Base-by-base conservation (phyloP, 1,140 invertebrate species). In the Sitophilus oryzae region DNA sequence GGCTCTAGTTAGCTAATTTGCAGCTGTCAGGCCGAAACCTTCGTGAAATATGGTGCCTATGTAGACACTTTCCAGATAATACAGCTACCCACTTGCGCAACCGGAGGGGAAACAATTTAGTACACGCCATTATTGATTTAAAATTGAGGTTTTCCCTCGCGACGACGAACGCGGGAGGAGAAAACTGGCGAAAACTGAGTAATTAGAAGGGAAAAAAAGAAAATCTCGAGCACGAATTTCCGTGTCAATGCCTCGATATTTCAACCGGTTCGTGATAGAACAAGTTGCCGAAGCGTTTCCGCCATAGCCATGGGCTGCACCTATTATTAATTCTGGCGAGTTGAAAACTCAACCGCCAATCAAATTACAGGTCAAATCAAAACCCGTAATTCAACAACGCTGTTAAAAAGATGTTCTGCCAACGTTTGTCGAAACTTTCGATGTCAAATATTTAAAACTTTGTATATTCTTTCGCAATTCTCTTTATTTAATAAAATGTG, bases 11-110 rank as follows among this genome's bases (percentile, higher is more conserved):
- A 46, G 44, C 52, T 54, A 54, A 54, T 54, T 54, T 54, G 43
- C 52, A 54, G 52, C 52, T 54, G 52, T 54, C 52, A 54, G 44
- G 44, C 43, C 52, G 47, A 54, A 54, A 54, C 43, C 52, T 54
- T 41, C 52, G 19, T 54, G 52, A 54, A 47, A 54, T 54, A 54
- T 54, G 52, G 52, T 47, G 52, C 52, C 52, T 54, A 54, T 54
- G 52, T 54, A 54, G 52, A 54, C 52, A 54, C 43, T 54, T 54
- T 54, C 44, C 36, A 47, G 44, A 53, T 45, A 53, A 53, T 53
- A 45, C 45, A 53, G 51, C 51, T 45, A 53, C 51, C 51, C 51
- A 44, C 41, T 53, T 37, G 42, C 51, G 41, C 51, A 21, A 37
- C 41, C 42, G 19, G 21, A 21, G 40, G 51, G 44, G 35, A 53